Evolutionary conservation across 2,888 invertebrate genomes (phyloP), one percentile per base, ranked within the genome.

Genomic region (Rhagonycha fulva): DNA sequence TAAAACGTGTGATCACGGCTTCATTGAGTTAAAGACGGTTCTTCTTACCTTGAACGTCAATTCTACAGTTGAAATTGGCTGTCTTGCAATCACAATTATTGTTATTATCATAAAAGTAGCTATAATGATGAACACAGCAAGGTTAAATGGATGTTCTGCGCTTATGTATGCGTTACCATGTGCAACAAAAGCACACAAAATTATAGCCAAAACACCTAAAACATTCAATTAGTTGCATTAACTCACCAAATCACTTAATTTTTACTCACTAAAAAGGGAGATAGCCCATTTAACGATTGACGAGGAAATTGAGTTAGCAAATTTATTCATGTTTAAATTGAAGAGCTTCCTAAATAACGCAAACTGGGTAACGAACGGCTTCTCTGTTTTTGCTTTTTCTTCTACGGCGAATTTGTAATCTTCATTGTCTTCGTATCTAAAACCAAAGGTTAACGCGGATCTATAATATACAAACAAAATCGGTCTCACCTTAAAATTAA

Each of bases 401-500:
- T 24, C 12, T 26, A 67, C 28, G 4, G 70, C 68, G 71, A 63
- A 67, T 26, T 72, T 26, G 19, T 73, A 68, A 4, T 47, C 14
- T 28, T 70, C 60, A 5, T 73, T 30, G 4, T 75, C 72, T 79
- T 85, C 81, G 77, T 86, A 87, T 76, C 86, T 86, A 32, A 70
- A 76, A 78, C 23, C 28, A 62, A n/a, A 32, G 24, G n/a, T n/a
- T 70, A 23, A 47, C 28, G 12, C 19, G 9, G 62, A n/a, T 3
- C 19, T 28, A n/a, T n/a, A n/a, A n/a, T n/a, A n/a, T n/a, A 3
- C 11, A 14, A 3, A 9, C 9, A 14, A 68, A 14, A 32, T 75
- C 11, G 14, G 9, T 14, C 30, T 83, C 90, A 97, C 91, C 98
- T 93, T 32, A 98, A 90, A 71, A 98, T 92, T 9, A 98, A 90